Conservation (phyloP, 2,797 vertebrate genomes). For the Lagocephalus sceleratus region DNA sequence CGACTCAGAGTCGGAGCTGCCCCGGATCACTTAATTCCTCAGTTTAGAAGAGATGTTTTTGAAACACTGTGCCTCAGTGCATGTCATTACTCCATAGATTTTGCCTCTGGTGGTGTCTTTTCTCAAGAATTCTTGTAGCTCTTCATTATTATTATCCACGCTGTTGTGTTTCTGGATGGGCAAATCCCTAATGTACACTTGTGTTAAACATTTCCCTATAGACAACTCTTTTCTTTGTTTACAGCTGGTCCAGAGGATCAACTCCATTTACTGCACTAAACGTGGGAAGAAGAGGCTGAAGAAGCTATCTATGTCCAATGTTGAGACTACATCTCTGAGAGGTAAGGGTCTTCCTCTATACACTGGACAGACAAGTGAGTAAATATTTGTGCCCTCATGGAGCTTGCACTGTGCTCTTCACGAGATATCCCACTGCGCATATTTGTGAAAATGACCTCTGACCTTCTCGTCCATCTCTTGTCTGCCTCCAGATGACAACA, state of each 20-base stretch:
- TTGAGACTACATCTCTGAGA: slow-evolving; percentile 91
- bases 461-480: slow-evolving; percentile 55
- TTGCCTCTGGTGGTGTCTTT: slow-evolving; percentile 26
- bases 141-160: slow-evolving; percentile 25
- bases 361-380: slow-evolving; percentile 41
- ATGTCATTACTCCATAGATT: slow-evolving; percentile 38
- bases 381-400: slow-evolving; percentile 53
- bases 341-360: slow-evolving; percentile 72
- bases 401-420: slow-evolving; percentile 19
- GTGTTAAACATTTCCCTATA: slow-evolving; percentile 36
- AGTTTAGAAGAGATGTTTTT: slow-evolving; percentile 37
- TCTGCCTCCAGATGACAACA: slow-evolving; percentile 93
- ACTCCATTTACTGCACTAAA: slow-evolving; percentile 97
- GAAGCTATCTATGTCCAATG: slow-evolving; percentile 91
- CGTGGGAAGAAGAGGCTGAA: slow-evolving; percentile 97
- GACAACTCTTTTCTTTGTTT: slow-evolving; percentile 50
- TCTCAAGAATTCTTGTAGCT: slow-evolving; percentile 39
- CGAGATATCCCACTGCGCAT: slow-evolving; percentile 31
- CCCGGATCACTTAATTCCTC: slow-evolving; percentile 44
- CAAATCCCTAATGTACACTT: slow-evolving; percentile 27
- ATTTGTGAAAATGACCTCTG: slow-evolving; percentile 47
- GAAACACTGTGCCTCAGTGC: slow-evolving; percentile 20
- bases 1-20: slow-evolving; percentile 26
- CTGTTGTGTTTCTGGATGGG: slow-evolving; percentile 41
- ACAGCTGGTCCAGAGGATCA: slow-evolving; percentile 98